Evolutionary conservation across 2,113 vertebrate species (phyloP), one percentile per base, ranked within the genome.

Genomic region (Lontra canadensis): DNA sequence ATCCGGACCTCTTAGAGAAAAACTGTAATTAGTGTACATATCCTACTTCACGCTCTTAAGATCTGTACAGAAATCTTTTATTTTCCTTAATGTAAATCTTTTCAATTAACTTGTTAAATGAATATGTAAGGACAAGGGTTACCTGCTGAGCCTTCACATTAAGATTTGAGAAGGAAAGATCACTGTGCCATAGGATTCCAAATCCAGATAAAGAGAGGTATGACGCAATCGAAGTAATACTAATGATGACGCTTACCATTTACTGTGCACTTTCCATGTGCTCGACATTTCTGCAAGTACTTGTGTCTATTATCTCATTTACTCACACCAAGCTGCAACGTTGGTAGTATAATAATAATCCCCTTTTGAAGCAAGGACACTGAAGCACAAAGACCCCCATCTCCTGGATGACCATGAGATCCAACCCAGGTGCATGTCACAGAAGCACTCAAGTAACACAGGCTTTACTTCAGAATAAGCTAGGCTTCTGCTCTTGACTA

Each of bases 11-110:
- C 84, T 92, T 90, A 61, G 26, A 73, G 90, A 81, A 57, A 89
- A 83, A 44, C 76, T 69, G 74, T 47, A 55, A 93, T 74, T 89
- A 82, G 49, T 47, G 21, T 36, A 78, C 7, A n/a, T 18, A 55
- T 65, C 63, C 4, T 26, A 82, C 29, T 73, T 87, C 21, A 73
- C 61, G 63, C 84, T 81, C 49, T 92, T 90, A 81, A 94, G 87
- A 94, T 89, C 92, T 90, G 7, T 90, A 55, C 13, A 92, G 76
- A 44, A 95, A 73, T 85, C 55, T 79, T 82, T 69, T 47, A 44
- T 42, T 29, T 59, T 52, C 67, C 34, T 89, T 90, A 89, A 79
- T 36, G 34, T 36, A 25, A 63, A 79, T 44, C 85, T 90, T 83
- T 88, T 67, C 80, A 87, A 80, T 67, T 85, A 96, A 61, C 14